These are phyloP conservation scores for Pachypeltis micranthus DNA, from an alignment of 1,140 invertebrate species.

Conservation along the genomic window DNA sequence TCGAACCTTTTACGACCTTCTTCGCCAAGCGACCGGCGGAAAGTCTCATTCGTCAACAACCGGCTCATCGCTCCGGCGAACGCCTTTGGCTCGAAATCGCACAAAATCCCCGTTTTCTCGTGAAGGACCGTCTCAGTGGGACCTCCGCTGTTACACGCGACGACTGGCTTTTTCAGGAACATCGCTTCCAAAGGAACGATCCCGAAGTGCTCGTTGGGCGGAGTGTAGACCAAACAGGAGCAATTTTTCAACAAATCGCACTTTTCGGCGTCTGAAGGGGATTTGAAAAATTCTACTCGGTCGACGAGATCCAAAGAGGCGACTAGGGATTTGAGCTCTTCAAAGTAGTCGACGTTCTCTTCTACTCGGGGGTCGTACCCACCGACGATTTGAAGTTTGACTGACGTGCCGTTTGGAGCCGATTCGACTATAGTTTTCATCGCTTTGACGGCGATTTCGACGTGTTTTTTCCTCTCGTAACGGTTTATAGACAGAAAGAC, in stretches of 20 bases:
- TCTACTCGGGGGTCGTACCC: slow-evolving; percentile 84
- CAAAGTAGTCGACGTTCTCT: slow-evolving; percentile 83
- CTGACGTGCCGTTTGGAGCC: slow-evolving; percentile 42
- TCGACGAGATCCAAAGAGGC: slow-evolving; percentile 53
- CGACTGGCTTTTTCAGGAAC: slow-evolving; percentile 78
- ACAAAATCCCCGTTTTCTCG: slow-evolving; percentile 81
- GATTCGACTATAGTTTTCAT: slow-evolving; percentile 41
- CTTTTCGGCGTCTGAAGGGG: slow-evolving; percentile 75
- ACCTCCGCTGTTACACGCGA: slow-evolving; percentile 91
- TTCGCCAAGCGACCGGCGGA: slow-evolving; percentile 49
- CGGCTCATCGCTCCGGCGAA: slow-evolving; percentile 68
- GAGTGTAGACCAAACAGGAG: slow-evolving; percentile 84
- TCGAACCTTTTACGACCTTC: slow-evolving; percentile 57
- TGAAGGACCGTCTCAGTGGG: slow-evolving; percentile 86
- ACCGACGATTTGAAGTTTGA: slow-evolving; percentile 87
- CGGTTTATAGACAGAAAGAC: slow-evolving; percentile 91
- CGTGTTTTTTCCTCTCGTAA: slow-evolving; percentile 94
- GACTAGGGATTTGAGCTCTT: slow-evolving; percentile 57
- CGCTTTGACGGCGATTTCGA: slow-evolving; percentile 69
- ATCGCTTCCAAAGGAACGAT: slow-evolving; percentile 99
- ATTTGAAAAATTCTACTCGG: slow-evolving; percentile 72
- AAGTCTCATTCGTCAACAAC: slow-evolving; percentile 36
- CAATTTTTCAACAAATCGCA: slow-evolving; percentile 61
- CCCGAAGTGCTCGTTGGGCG: slow-evolving; percentile 95
- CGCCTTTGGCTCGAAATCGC: slow-evolving; percentile 47